Percentiles rank a stretch among this genome's conserved stretches.
These are phyloP conservation scores for Thera obeliscata DNA, from an alignment of 2,888 invertebrate genomes.

Conservation along the genomic window DNA sequence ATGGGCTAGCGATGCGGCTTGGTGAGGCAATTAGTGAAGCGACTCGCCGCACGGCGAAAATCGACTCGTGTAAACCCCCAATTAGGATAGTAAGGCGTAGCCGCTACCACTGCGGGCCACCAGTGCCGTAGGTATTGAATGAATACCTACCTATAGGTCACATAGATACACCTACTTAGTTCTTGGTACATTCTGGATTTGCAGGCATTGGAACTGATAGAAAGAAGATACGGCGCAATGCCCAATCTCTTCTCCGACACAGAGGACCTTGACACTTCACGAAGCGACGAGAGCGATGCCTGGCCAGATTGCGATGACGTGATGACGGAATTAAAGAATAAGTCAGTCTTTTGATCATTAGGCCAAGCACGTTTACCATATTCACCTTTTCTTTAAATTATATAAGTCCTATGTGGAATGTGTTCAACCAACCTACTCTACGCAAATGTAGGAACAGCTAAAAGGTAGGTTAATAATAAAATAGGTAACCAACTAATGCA, in stretches of 20 bases:
- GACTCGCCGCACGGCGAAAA: slow-evolving; percentile 54
- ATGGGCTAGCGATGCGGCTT: slow-evolving; percentile 49
- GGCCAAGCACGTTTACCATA: not conserved
- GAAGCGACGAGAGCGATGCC: slow-evolving; percentile 65
- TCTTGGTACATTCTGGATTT: not conserved
- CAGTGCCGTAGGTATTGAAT: no score
- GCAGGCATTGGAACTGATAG: slow-evolving; percentile 93
- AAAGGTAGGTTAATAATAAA: no score
- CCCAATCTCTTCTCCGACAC: slow-evolving; percentile 85
- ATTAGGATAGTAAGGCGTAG: no score
- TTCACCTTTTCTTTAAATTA: no score
- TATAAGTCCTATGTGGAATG: no score
- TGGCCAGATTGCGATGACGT: slow-evolving; percentile 83
- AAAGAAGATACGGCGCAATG: slow-evolving; percentile 89
- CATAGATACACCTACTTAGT: not conserved
- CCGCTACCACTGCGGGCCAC: no score
- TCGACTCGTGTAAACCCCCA: slow-evolving; percentile 48
- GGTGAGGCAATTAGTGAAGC: slow-evolving; percentile 25
- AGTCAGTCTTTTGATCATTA: slow-evolving; percentile 35
- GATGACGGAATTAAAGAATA: slow-evolving; percentile 86
- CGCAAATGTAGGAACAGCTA: no score
- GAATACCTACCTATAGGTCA: not conserved
- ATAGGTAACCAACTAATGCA: no score
- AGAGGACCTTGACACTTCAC: slow-evolving; percentile 63
- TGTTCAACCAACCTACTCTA: no score